Evolutionary conservation across 2,888 invertebrate species (phyloP), one percentile per base, ranked within the genome.

Genomic region (Saturnia japonica): DNA sequence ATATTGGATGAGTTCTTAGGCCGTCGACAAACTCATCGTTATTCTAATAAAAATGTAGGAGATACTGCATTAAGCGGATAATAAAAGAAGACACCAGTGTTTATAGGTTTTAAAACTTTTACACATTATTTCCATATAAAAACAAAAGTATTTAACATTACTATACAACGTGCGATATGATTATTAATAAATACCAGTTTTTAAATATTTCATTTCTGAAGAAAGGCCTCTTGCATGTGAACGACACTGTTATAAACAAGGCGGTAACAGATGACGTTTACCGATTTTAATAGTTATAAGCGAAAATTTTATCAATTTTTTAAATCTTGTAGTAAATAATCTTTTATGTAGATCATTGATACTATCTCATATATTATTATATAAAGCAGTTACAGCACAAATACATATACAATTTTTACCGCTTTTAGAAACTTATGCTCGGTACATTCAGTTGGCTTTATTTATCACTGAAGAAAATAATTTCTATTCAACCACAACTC

Each of bases 1-100:
- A 77, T 73, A 72, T 73, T 73, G 73, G 72, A 71, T 74, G 22
- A 42, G 28, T 11, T 57, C 42, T 70, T 54, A 67, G 43, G 40
- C 54, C 42, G 25, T 54, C 28, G 25, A 22, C n/a, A 70, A 16
- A 40, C 70, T 66, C 69, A 25, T 28, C 69, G 51, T 47, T 22
- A 51, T 54, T 70, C 51, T n/a, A 70, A 70, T 57, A 67, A 67
- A 25, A 40, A 16, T 67, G 9, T 67, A 25, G n/a, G 45, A 25
- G 22, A 67, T 64, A 40, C 0, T 9, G 1, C 14, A 64, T 64
- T 40, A 64, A 40, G 11, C 9, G 19, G 40, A 64, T 40, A 40
- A 28, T 3, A 25, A 12, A 12, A 60, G 19, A n/a, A 11, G 22
- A 11, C 9, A 54, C 47, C 19, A n/a, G 16, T n/a, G n/a, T 22